Conservation (phyloP, 2,113 vertebrate genomes). For the Opisthocomus hoazin region DNA sequence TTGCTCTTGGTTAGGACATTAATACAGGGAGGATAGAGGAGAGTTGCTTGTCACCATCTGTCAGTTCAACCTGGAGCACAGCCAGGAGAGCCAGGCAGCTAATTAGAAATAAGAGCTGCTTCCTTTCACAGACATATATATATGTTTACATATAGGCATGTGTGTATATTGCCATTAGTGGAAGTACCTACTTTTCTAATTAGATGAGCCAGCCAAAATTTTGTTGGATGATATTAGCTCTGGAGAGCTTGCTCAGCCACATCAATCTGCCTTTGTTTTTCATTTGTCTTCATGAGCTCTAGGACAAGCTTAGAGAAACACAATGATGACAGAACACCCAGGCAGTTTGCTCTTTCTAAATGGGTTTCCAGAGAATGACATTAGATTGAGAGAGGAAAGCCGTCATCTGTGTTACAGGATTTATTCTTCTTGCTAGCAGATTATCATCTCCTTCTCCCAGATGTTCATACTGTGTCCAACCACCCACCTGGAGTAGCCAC, state of each 20-base stretch:
- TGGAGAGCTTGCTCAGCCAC: neutral
- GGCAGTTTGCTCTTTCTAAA: neutral
- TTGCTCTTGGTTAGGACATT: neutral
- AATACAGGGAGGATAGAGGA: neutral
- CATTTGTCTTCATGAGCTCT: neutral
- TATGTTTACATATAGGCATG: neutral
- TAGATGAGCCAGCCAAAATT: neutral
- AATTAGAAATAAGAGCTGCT: conserved; percentile 39
- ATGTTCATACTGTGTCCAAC: neutral
- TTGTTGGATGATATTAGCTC: neutral
- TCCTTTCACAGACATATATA: neutral
- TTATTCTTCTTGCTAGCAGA: neutral
- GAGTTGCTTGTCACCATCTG: conserved; percentile 34
- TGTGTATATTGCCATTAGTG: neutral
- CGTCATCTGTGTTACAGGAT: neutral
- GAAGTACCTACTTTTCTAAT: neutral
- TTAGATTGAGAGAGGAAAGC: neutral
- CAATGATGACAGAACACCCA: neutral
- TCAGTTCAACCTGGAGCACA: conserved; percentile 6
- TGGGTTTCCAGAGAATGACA: neutral
- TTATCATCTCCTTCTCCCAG: neutral
- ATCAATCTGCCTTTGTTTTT: neutral
- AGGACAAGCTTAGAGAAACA: neutral
- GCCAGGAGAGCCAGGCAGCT: conserved; percentile 35
- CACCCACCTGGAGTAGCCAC: neutral